Base-by-base conservation (phyloP, 1,140 invertebrate genomes). In the Drosophila sucinea region DNA sequence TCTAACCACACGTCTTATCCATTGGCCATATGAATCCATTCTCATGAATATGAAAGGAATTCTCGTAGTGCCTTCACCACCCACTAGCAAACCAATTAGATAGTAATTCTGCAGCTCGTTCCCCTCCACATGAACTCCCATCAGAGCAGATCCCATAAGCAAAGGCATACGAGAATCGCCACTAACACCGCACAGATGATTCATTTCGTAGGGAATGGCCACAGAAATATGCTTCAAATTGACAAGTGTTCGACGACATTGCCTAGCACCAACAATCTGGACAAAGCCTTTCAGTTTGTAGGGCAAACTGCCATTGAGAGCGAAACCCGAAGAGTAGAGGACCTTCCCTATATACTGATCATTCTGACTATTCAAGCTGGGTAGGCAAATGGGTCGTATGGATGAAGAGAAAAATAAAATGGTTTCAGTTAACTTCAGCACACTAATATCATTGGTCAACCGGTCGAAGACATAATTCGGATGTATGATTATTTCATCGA, bases 331-430 rank as follows among this genome's bases (percentile, higher is more conserved):
- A 33, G 30, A 60, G 2, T 33, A 23, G 0, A 72, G 29, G 4
- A 35, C 23, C 2, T 72, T 60, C 2, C 54, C 69, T 23, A 54
- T 29, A 11, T 51, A 30, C 0, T 17, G 8, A 33, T 29, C 8
- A 11, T 51, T 6, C 30, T 35, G n/a, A 33, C 10, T 23, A 1
- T 27, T 51, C 7, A 4, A 7, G 8, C 47, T 64, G 3, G 40
- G 73, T 30, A 76, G n/a, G 11, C 73, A 76, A 54, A 76, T 72
- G 4, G 73, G 54, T 0, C 33, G 17, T 17, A 76, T 76, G 27
- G 47, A 27, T 2, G 4, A 23, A 30, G 1, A 41, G 8, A 67
- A 47, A 1, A 0, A 10, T 3, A 64, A 7, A 27, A 51, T 27
- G 1, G 25, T 1, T 3, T 54, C 27, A 1, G 8, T 23, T 5